Evolutionary conservation across 2,113 vertebrate genomes (phyloP).

Genomic region (Murina feae): DNA sequence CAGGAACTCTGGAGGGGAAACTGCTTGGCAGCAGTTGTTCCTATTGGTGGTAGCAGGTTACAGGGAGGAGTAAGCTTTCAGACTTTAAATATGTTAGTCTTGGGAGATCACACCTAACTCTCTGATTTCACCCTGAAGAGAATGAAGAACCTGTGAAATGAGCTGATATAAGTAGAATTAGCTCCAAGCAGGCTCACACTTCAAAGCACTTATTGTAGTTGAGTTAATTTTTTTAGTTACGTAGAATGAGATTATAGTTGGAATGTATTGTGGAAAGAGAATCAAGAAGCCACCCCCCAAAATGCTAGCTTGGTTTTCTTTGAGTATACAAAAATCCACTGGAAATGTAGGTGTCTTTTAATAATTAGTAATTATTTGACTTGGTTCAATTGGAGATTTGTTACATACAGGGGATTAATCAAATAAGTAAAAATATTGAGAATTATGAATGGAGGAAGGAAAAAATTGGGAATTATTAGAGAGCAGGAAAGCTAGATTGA

Average conservation of each 20-base stretch:
- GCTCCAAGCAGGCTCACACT: background rate
- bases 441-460: background rate
- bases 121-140: background rate
- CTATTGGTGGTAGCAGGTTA: background rate
- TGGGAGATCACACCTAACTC: background rate
- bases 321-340: background rate
- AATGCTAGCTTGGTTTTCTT: background rate
- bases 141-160: background rate
- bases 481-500: background rate
- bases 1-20: background rate
- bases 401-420: background rate
- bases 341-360: conserved; percentile 1
- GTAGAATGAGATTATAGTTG: background rate
- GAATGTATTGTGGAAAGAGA: background rate
- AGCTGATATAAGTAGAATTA: background rate
- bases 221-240: conserved; percentile 14
- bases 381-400: background rate
- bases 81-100: background rate
- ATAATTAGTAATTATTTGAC: background rate
- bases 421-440: background rate
- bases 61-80: background rate
- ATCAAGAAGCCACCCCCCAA: background rate
- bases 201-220: background rate
- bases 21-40: background rate
- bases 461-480: background rate